Conservation (phyloP, 2,113 vertebrate genomes). For the Rhinogobius similis region DNA sequence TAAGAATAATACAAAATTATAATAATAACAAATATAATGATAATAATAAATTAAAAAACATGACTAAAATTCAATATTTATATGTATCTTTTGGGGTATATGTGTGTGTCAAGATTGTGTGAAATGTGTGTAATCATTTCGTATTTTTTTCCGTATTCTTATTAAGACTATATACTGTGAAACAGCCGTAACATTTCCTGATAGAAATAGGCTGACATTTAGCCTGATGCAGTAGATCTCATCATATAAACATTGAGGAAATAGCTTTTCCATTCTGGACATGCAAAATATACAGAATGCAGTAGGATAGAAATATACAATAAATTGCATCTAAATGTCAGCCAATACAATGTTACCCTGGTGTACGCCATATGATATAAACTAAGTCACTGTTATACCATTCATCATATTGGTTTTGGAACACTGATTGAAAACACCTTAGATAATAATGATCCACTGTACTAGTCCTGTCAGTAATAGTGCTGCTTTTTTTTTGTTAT, state of each 20-base stretch:
- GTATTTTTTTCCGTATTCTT: not conserved
- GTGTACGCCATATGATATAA: not conserved
- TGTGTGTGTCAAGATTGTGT: not conserved
- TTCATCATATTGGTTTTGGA: not conserved
- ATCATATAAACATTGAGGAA: conserved; percentile 7
- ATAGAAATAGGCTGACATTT: conserved; percentile 8
- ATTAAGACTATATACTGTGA: conserved; percentile 1
- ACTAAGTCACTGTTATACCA: conserved; percentile 1
- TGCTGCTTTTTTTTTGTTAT: too few species aligned
- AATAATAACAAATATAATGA: too few species aligned
- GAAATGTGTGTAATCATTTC: not conserved
- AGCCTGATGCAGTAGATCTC: not conserved
- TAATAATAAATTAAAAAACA: too few species aligned
- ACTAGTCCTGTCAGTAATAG: too few species aligned
- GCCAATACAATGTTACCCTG: not conserved
- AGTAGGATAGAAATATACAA: not conserved
- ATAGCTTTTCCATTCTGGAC: conserved; percentile 2
- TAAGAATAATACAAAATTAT: too few species aligned
- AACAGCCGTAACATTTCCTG: not conserved
- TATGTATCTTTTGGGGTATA: not conserved
- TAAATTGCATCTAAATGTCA: conserved; percentile 9
- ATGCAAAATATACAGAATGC: conserved; percentile 10
- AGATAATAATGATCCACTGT: not conserved
- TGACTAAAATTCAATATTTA: too few species aligned
- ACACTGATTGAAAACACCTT: not conserved